phyloP scores from a whole-genome alignment of 2,797 vertebrate genomes.

The Babyrousa celebensis region DNA sequence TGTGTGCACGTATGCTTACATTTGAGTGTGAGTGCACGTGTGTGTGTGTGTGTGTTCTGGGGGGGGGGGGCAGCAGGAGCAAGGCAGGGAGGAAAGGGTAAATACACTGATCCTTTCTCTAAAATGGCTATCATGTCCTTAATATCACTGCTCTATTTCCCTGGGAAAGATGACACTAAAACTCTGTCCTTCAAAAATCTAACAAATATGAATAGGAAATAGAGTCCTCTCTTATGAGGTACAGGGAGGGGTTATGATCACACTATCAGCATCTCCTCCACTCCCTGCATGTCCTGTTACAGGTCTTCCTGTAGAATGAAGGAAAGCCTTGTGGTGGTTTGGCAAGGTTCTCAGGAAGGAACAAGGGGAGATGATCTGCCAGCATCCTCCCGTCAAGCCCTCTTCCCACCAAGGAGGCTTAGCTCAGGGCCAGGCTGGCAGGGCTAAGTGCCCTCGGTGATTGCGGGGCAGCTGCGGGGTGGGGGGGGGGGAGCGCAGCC shows the following conservation, averaged over 20 bases:
- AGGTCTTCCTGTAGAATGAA: background rate
- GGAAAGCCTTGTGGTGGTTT: background rate
- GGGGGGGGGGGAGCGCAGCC: background rate
- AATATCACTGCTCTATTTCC: background rate
- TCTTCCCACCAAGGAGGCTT: background rate
- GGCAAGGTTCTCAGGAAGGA: background rate
- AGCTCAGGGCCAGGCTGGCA: background rate
- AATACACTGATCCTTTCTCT: background rate
- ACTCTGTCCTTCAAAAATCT: background rate
- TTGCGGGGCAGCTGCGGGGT: no score
- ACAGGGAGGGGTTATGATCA: background rate
- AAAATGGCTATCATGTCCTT: background rate
- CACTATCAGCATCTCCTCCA: rapidly evolving
- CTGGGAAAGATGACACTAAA: slow-evolving; percentile 22
- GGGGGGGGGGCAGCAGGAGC: background rate
- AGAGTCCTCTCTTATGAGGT: background rate
- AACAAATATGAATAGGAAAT: background rate
- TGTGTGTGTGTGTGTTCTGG: background rate
- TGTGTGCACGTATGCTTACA: background rate
- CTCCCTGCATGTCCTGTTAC: background rate
- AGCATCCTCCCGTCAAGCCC: background rate
- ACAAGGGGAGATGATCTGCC: background rate
- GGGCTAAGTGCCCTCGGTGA: background rate
- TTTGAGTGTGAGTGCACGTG: background rate
- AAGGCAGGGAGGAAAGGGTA: background rate